phyloP scores from a whole-genome alignment of 2,888 invertebrate genomes.

The Cistogaster globosa region DNA sequence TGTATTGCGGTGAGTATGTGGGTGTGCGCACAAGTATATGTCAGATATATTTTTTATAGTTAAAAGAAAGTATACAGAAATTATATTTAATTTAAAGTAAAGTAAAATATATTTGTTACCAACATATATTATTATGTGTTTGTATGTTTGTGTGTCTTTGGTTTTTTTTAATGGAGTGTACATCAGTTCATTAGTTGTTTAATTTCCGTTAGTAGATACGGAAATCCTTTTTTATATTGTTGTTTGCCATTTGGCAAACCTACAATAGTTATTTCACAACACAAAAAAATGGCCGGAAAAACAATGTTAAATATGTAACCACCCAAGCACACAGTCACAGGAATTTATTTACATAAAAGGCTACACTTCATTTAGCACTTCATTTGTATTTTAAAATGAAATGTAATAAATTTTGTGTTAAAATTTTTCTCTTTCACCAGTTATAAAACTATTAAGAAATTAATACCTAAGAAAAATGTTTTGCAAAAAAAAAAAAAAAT shows the following conservation, averaged over 20 bases:
- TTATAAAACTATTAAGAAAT: too few relatives aligned
- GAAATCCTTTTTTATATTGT: conserved; percentile 50
- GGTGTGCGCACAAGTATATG: conserved; percentile 16
- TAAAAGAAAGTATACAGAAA: too few relatives aligned
- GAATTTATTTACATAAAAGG: not conserved
- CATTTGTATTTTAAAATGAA: not conserved
- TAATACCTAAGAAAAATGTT: too few relatives aligned
- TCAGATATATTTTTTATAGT: too few relatives aligned
- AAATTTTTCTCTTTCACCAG: not conserved
- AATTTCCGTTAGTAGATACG: conserved; percentile 57
- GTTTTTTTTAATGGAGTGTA: not conserved
- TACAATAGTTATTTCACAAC: not conserved
- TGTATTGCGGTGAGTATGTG: conserved; percentile 4
- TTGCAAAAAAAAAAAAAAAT: too few relatives aligned
- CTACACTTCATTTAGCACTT: not conserved
- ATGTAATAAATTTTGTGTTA: not conserved
- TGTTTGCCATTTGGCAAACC: conserved; percentile 14
- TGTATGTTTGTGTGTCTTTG: not conserved
- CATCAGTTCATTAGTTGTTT: conserved; percentile 31
- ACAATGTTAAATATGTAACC: not conserved
- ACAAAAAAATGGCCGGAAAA: conserved; percentile 15
- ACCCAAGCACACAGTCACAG: not conserved
- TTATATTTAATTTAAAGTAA: conserved; percentile 1
- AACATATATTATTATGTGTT: not conserved
- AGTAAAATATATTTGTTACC: not conserved